Evolutionary conservation across 2,797 vertebrate species (phyloP).

Genomic region (Knipowitschia caucasica): DNA sequence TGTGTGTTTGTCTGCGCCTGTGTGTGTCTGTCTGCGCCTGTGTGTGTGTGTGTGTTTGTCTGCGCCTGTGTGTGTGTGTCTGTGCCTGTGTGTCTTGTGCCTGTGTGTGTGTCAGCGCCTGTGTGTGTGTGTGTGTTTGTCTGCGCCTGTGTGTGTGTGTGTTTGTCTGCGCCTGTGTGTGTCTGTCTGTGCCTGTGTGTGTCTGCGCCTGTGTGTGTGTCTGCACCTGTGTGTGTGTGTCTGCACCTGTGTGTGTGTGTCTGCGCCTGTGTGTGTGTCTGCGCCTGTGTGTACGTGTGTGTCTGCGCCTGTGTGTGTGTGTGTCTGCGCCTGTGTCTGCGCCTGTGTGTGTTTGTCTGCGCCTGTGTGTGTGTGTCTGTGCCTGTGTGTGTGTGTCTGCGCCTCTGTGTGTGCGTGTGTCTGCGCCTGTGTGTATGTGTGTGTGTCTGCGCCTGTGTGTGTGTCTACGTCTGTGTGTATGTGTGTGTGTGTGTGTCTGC

Average conservation of each 20-base stretch:
- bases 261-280: constrained; percentile 69
- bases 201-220: constrained; percentile 40
- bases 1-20: constrained; percentile 72
- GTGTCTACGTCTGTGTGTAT: no score
- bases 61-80: constrained; percentile 77
- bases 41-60: no score
- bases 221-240: constrained; percentile 80
- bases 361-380: no score
- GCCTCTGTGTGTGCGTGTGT: constrained; percentile 69
- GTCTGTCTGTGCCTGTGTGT: constrained; percentile 83
- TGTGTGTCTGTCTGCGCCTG: constrained; percentile 61
- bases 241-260: constrained; percentile 44
- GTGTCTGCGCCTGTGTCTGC: constrained; percentile 61
- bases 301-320: constrained; percentile 79
- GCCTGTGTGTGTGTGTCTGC: constrained; percentile 75
- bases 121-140: constrained; percentile 73
- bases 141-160: constrained; percentile 54
- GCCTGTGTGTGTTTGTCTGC: constrained; percentile 75
- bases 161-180: constrained; percentile 67
- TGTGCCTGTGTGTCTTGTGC: constrained; percentile 45
- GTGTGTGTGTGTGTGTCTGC: constrained; percentile 72
- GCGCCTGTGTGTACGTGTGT: constrained; percentile 41
- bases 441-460: constrained; percentile 67
- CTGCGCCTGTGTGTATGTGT: constrained; percentile 54
- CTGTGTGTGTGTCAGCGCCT: constrained; percentile 62